phyloP scores from a whole-genome alignment of 2,888 invertebrate species.

The Hypomecis atomaria region DNA sequence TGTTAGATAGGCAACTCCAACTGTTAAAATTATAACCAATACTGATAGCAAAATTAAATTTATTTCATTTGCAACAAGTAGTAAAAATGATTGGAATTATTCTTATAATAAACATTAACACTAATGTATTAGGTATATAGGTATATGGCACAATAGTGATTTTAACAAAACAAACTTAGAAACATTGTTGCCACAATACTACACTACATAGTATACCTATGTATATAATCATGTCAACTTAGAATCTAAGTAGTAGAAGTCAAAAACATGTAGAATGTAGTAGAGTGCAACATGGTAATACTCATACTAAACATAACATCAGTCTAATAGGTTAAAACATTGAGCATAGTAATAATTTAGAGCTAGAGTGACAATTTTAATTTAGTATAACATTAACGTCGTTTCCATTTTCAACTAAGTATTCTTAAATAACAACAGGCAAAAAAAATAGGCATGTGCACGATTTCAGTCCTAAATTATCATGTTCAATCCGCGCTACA shows the following conservation, averaged over 20 bases:
- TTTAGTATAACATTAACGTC: too few species aligned
- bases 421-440: too few species aligned
- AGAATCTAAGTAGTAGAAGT: constrained; percentile 6
- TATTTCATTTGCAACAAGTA: constrained; percentile 23
- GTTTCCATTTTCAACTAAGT: too few species aligned
- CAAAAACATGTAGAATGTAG: not conserved
- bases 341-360: too few species aligned
- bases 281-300: not conserved
- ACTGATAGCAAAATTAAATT: constrained; percentile 27
- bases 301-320: not conserved
- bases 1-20: constrained; percentile 16
- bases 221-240: constrained; percentile 1
- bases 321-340: not conserved
- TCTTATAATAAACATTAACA: constrained; percentile 4
- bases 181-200: not conserved
- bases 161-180: not conserved
- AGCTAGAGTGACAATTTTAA: too few species aligned
- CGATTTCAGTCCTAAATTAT: too few species aligned
- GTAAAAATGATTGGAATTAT: constrained; percentile 35
- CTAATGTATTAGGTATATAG: constrained; percentile 5
- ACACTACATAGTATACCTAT: not conserved
- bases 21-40: constrained; percentile 35
- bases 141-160: constrained; percentile 29
- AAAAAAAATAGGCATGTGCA: too few species aligned
- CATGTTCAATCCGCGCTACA: too few species aligned